These are phyloP conservation scores for Morpho achilles DNA, from an alignment of 2,888 invertebrate genomes.

Conservation along the genomic window DNA sequence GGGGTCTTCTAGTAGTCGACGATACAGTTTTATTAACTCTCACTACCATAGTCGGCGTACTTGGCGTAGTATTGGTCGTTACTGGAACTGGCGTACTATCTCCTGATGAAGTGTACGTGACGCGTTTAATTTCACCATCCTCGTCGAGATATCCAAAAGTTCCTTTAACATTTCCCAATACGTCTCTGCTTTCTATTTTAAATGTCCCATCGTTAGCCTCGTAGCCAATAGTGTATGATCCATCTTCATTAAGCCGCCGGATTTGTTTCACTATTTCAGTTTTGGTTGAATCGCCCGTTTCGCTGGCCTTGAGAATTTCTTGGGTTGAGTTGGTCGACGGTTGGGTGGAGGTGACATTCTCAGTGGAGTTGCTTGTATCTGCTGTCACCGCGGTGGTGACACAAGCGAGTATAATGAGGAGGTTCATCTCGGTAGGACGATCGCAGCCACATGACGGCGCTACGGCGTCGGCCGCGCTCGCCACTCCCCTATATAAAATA, in stretches of 20 bases:
- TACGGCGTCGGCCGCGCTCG: constrained; percentile 59
- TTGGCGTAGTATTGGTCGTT: constrained; percentile 53
- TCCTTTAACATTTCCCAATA: constrained; percentile 88
- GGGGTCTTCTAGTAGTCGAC: constrained; percentile 77
- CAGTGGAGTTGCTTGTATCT: constrained; percentile 33
- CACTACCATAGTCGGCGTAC: constrained; percentile 66
- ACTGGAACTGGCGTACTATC: constrained; percentile 66
- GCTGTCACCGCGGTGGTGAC: constrained; percentile 41
- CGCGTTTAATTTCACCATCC: constrained; percentile 87
- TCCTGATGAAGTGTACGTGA: constrained; percentile 83
- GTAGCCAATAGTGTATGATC: constrained; percentile 91
- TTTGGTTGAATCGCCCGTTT: constrained; percentile 83
- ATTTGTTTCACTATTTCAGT: constrained; percentile 90
- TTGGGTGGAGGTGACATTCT: constrained; percentile 35
- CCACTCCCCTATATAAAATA: constrained; percentile 73
- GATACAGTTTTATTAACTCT: constrained; percentile 69
- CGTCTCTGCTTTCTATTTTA: constrained; percentile 90
- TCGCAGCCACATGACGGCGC: constrained; percentile 69
- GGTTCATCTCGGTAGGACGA: constrained; percentile 63
- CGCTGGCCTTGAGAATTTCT: constrained; percentile 79
- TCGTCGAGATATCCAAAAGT: constrained; percentile 90
- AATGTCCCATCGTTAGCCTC: constrained; percentile 92
- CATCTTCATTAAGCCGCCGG: constrained; percentile 88
- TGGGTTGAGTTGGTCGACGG: constrained; percentile 54
- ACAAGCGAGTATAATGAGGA: constrained; percentile 56